Base-by-base conservation (phyloP, 2,113 vertebrate species). In the Scatophagus argus region DNA sequence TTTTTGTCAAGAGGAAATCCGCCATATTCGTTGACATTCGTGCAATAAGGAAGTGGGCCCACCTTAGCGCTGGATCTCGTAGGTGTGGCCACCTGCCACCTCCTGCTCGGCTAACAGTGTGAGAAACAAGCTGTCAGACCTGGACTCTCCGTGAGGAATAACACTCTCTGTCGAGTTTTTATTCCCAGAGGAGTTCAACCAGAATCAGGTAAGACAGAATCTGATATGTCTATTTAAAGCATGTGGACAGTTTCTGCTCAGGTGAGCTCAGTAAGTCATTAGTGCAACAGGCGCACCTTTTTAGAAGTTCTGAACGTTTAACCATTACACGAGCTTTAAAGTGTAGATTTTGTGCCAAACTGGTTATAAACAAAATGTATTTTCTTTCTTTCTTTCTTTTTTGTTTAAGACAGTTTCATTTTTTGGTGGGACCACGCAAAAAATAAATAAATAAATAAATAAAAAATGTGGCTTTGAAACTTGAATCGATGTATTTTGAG, bases 31-130 rank as follows among this genome's bases (percentile, higher is more conserved):
- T 13, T 0, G 13, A 51, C 43, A 1, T n/a, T 52, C 9, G 6
- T 19, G 61, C n/a, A 86, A 90, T 70, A 43, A 92, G 93, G 93
- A 94, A 94, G 90, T 89, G 36, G 34, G 44, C 55, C 41, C 77
- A 78, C 88, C 84, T 88, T 68, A 9, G 47, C 2, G 46, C 51
- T 56, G 47, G 41, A 65, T 14, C 6, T 29, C 38, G 25, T 21
- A 89, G 82, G 87, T 87, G 93, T 91, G 91, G 92, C 87, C 64
- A 83, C 88, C 81, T 87, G 88, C 75, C 38, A 31, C 68, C 39
- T 70, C 44, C 29, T 73, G 68, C 65, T 74, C 75, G 25, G 31
- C 52, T 9, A 10, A 73, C 44, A 49, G 46, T 16, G 16, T 3
- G 12, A 38, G 39, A 55, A 7, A 34, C 44, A 4, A 65, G 2